Conservation (phyloP, 2,113 vertebrate genomes). For the Tachycineta bicolor region DNA sequence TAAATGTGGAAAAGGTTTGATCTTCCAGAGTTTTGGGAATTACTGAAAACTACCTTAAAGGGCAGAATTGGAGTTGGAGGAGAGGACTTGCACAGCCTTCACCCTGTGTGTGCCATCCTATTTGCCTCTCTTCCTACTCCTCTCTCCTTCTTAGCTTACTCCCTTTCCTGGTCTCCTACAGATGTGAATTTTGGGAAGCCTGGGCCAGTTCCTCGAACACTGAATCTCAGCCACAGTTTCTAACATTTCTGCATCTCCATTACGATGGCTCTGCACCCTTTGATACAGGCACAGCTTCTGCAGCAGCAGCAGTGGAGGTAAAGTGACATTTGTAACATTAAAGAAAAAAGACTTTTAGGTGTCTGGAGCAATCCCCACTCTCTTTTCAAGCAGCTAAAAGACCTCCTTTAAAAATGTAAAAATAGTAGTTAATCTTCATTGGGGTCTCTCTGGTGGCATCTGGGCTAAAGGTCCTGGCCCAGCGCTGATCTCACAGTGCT, state of each 20-base stretch:
- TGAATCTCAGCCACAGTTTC: not conserved
- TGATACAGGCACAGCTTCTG: not conserved
- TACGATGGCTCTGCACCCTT: not conserved
- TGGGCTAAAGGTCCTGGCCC: not conserved
- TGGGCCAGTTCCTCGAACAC: not conserved
- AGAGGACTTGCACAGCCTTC: not conserved
- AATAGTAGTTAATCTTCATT: constrained; percentile 17
- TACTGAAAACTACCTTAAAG: not conserved
- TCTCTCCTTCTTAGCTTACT: not conserved
- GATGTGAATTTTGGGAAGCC: not conserved
- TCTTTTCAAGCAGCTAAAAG: constrained; percentile 13
- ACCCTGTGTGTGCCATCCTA: not conserved
- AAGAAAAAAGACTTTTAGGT: not conserved
- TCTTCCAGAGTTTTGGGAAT: not conserved
- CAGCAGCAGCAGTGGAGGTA: not conserved
- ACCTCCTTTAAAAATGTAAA: constrained; percentile 22
- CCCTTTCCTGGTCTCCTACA: not conserved
- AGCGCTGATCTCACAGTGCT: not conserved
- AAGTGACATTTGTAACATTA: not conserved
- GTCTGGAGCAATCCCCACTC: not conserved
- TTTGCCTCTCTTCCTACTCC: not conserved
- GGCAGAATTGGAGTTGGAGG: not conserved
- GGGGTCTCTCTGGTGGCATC: not conserved
- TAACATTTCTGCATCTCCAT: not conserved
- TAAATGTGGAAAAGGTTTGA: not conserved